Base-by-base conservation (phyloP, 2,797 vertebrate species). In the Phataginus tetradactyla region DNA sequence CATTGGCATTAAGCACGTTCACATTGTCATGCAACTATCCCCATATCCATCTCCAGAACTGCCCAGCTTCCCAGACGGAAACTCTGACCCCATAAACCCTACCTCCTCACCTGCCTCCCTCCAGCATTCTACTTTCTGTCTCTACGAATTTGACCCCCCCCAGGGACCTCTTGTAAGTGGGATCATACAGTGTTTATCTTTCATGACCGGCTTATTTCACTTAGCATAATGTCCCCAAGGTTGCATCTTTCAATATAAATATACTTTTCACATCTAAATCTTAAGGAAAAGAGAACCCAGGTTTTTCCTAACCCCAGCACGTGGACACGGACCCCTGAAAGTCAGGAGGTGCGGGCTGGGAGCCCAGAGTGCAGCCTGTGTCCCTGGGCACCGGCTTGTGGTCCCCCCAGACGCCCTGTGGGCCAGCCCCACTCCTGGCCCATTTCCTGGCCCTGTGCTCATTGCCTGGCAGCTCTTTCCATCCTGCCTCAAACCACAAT, bases 401-500 rank as follows among this genome's bases (percentile, higher is more conserved):
- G 45, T 45, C 45, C 72, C 45, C 32, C 15, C 2, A 10, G 10
- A 69, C 2, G 4, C 25, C 68, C 68, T 15, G 17, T 7, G 23
- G 4, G 1, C 72, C 37, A 14, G 72, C n/a, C 29, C 15, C 32
- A 7, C 23, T 2, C 3, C 0, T 0, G 4, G 1, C n/a, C 61
- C 7, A 0, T 7, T 17, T 42, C n/a, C 11, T 4, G 13, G 49
- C n/a, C 34, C 29, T 9, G 1, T 1, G n/a, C 49, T 32, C 14
- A 1, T 7, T 21, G 5, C 34, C 83, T 1, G 9, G 20, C 34
- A n/a, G 55, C 27, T 32, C 34, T 42, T n/a, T 23, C n/a, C 32
- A 5, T 34, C 63, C 49, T 2, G 25, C 59, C 45, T 17, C 12
- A 77, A 63, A 55, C 29, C 51, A 4, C 5, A 9, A 25, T 10